Evolutionary conservation across 1,140 invertebrate species (phyloP), one percentile per base, ranked within the genome.

Genomic region (Phymorhynchus buccinoides): DNA sequence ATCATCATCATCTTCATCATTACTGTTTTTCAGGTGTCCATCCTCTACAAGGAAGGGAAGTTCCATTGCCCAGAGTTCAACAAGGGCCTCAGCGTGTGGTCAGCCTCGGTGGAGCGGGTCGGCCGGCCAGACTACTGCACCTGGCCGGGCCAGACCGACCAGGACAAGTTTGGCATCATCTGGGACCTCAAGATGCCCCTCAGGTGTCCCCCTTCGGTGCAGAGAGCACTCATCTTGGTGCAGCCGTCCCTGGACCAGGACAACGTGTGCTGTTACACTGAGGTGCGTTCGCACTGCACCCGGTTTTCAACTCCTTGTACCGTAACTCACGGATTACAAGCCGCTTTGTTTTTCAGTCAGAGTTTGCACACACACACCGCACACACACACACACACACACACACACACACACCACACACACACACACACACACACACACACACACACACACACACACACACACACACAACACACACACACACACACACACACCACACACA

Each of bases 221-320:
- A 79, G 77, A 79, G 77, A 35, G 77, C 77, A 3, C 77, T 79
- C 27, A 79, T 79, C 27, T 30, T 79, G 77, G 77, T 79, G 4
- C 77, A 79, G 44, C 77, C 77, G 9, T 48, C 27, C 14, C 77
- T 79, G 44, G 77, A 79, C 32, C 41, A 52, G 42, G 18, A 52
- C 3, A 79, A 79, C 52, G 77, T 79, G 16, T 79, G 41, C 30
- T 56, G 41, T 32, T 79, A 52, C 77, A n/a, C 41, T 6, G 77
- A 79, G 77, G 77, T 52, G 9, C 48, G 42, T n/a, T 6, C n/a
- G 37, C n/a, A n/a, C n/a, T n/a, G n/a, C n/a, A n/a, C n/a, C n/a
- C n/a, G n/a, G n/a, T n/a, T n/a, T n/a, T n/a, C n/a, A n/a, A n/a
- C n/a, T n/a, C n/a, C n/a, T n/a, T n/a, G n/a, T n/a, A n/a, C n/a